These are phyloP conservation scores for Planiliza haematocheilus DNA, from an alignment of 2,113 vertebrate genomes.

Conservation along the genomic window DNA sequence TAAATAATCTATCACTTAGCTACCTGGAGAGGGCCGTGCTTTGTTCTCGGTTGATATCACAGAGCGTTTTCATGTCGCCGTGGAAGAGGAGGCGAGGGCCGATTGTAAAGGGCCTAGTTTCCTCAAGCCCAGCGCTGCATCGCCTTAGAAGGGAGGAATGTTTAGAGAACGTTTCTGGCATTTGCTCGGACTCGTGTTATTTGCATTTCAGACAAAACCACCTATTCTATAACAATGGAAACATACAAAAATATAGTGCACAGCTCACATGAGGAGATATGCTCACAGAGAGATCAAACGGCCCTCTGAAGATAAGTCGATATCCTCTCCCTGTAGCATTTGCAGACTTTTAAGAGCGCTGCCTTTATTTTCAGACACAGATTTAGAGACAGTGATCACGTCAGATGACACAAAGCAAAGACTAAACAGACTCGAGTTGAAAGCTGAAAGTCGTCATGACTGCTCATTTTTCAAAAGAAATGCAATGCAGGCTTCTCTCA, in stretches of 20 bases:
- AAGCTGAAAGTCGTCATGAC: conserved; percentile 22
- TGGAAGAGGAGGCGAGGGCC: neutral
- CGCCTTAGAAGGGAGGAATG: no score
- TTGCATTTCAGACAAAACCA: conserved; percentile 41
- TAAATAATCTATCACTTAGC: conserved; percentile 61
- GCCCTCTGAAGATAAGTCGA: conserved; percentile 11
- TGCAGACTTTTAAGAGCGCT: neutral
- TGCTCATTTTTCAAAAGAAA: conserved; percentile 20
- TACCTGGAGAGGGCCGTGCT: conserved; percentile 44
- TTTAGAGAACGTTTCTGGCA: neutral
- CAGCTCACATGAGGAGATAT: neutral
- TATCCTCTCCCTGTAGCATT: neutral
- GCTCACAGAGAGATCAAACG: conserved; percentile 30
- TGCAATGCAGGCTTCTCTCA: conserved; percentile 3
- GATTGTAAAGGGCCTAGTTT: conserved; percentile 39
- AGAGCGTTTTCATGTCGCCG: conserved; percentile 29
- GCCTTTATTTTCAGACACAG: conserved; percentile 2
- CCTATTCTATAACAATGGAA: conserved; percentile 9
- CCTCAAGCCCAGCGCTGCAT: conserved; percentile 4
- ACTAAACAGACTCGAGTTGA: conserved; percentile 36
- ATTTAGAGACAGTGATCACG: conserved; percentile 40
- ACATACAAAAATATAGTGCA: neutral
- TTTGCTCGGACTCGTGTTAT: conserved; percentile 32
- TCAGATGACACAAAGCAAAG: conserved; percentile 25
- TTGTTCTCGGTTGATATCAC: conserved; percentile 36